These are phyloP conservation scores for Xenus cinereus DNA, from an alignment of 2,113 vertebrate genomes.

Conservation along the genomic window DNA sequence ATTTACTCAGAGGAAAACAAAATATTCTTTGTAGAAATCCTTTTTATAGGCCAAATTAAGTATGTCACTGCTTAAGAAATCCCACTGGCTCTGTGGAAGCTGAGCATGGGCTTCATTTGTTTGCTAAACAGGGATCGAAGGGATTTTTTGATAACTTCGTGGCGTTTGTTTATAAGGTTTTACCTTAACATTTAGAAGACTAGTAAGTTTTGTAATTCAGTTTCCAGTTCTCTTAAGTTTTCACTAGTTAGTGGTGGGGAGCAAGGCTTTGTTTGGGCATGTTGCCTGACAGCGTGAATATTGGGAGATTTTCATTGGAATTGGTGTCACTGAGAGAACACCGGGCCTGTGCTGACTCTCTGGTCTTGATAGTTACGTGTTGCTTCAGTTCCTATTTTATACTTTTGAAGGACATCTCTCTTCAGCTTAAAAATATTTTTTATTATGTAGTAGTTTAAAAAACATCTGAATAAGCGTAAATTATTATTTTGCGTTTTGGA, in stretches of 20 bases:
- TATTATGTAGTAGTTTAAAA: neutral
- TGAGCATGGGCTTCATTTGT: neutral
- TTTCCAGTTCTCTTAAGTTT: neutral
- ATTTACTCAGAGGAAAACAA: conserved; percentile 29
- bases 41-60: conserved; percentile 24
- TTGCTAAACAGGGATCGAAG: neutral
- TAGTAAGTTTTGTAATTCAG: neutral
- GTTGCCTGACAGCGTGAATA: neutral
- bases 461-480: neutral
- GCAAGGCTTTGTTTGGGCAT: neutral
- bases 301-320: neutral
- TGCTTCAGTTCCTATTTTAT: neutral
- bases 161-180: neutral
- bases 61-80: conserved; percentile 29
- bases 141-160: neutral
- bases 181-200: neutral
- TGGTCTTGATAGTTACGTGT: neutral
- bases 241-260: neutral
- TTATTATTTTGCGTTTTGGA: neutral
- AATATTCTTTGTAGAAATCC: conserved; percentile 48
- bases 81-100: conserved; percentile 30
- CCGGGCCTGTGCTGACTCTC: neutral
- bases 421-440: neutral
- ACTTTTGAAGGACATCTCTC: neutral
- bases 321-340: neutral